A percentile compares a stretch with the other conserved stretches of the same genome.
These are phyloP conservation scores for Reticulitermes lucifugus DNA, from an alignment of 2,888 invertebrate genomes.

Conservation along the genomic window DNA sequence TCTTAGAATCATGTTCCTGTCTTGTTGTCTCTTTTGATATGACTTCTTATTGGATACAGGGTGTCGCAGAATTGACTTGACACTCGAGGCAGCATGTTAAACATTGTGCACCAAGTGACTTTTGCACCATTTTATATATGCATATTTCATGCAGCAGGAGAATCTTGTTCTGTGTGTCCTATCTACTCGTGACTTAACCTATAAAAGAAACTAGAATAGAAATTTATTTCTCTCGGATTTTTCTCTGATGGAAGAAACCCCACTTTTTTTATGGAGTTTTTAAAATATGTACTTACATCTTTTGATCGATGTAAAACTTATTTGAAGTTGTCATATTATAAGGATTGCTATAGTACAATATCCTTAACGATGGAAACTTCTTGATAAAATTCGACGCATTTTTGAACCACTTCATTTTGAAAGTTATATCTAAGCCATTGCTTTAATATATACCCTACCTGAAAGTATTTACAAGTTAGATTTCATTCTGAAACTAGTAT, in stretches of 20 bases:
- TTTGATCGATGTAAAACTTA: neutral
- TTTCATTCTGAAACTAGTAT: no score
- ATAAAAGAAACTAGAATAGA: slow-evolving; percentile 24
- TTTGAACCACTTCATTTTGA: neutral
- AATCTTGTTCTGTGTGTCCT: neutral
- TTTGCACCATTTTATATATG: neutral
- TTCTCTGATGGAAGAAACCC: neutral
- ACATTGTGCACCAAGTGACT: neutral
- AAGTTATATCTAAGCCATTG: neutral
- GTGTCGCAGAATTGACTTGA: no score
- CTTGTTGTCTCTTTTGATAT: no score
- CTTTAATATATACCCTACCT: no score
- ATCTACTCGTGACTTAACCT: slow-evolving; percentile 1
- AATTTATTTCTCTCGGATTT: neutral
- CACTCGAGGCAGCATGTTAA: no score
- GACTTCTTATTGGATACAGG: no score
- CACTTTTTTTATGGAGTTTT: slow-evolving; percentile 6
- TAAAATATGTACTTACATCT: neutral
- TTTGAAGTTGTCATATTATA: neutral
- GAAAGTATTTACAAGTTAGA: no score
- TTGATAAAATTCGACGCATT: neutral
- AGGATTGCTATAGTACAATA: neutral
- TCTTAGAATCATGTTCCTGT: slow-evolving; percentile 4
- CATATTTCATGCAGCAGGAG: neutral
- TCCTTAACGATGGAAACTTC: neutral